A percentile compares a stretch with the other conserved stretches of the same genome.
Conservation (phyloP, 2,888 invertebrate genomes). For the Anorthoa munda region DNA sequence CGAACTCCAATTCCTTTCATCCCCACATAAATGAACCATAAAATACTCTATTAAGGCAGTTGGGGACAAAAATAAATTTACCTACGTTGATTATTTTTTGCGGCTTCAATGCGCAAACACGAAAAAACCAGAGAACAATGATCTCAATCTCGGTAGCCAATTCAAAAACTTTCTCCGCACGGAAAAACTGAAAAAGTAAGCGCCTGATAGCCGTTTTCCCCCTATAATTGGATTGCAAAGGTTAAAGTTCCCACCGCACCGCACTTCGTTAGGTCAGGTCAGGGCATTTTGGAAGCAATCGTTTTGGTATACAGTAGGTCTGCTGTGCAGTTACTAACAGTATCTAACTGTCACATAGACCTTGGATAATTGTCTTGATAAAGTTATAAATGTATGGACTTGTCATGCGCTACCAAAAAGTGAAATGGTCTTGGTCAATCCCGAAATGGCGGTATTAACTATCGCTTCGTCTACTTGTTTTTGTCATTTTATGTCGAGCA, state of each 20-base stretch:
- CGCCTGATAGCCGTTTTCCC: constrained; percentile 28
- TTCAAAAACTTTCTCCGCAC: constrained; percentile 3
- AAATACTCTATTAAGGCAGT: too few relatives aligned
- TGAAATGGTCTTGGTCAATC: too few relatives aligned
- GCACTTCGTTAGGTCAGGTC: constrained; percentile 27
- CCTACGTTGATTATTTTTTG: too few relatives aligned
- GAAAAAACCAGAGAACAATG: not conserved
- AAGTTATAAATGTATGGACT: too few relatives aligned
- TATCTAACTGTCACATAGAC: too few relatives aligned
- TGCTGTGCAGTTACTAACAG: too few relatives aligned
- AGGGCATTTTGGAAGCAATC: constrained; percentile 14
- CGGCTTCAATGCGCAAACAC: not conserved
- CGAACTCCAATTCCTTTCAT: not conserved
- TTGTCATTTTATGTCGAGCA: too few relatives aligned
- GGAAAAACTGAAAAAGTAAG: constrained; percentile 19
- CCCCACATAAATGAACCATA: too few relatives aligned
- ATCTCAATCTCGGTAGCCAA: constrained; percentile 1
- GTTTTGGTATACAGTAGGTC: not conserved
- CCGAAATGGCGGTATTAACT: too few relatives aligned
- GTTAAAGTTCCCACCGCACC: constrained; percentile 8
- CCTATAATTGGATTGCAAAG: constrained; percentile 29
- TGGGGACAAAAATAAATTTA: not conserved
- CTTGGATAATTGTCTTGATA: too few relatives aligned
- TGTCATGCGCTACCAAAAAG: too few relatives aligned
- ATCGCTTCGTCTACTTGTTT: too few relatives aligned